Evolutionary conservation across 2,888 invertebrate species (phyloP), one percentile per base, ranked within the genome.

Genomic region (Pelosia muscerda): DNA sequence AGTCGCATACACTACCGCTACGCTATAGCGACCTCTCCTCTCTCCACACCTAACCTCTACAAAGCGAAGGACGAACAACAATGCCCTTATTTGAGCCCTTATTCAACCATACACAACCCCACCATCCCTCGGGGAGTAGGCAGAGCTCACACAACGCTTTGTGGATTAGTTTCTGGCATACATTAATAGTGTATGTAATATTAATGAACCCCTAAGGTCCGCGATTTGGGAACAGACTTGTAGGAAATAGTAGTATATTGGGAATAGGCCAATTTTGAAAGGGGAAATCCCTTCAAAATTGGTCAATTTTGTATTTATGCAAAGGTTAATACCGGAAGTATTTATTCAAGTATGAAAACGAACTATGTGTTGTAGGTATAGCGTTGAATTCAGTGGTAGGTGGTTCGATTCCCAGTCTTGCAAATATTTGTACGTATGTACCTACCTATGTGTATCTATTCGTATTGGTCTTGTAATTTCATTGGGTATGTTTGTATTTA

Each of bases 71-170:
- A 69, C 73, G 74, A 70, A 75, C 81, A 80, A 75, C 75, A 77
- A 75, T 75, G 69, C 77, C 70, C 28, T 64, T 22, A 34, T 25
- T 42, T 19, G 26, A 71, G 76, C 84, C 81, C 76, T 82, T 85
- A 82, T 76, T 83, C 84, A 72, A 70, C 68, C 2, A 63, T 19
- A 56, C 25, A 56, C 55, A 63, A 56, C 25, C 63, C 63, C 38
- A 0, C 13, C 4, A n/a, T 15, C 53, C 79, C 71, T 81, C 49
- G 23, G 74, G 82, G 79, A 65, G 70, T 57, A 67, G 70, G 66
- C 78, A 68, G 72, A 72, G 58, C 81, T 38, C 62, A 62, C 78
- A 71, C 80, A 72, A 69, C 78, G 68, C 79, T 78, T 72, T 72
- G 73, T 69, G 71, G 73, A 79, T 81, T 77, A 38, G 19, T 49